phyloP scores from a whole-genome alignment of 2,113 vertebrate genomes.

The Muntiacus reevesi region DNA sequence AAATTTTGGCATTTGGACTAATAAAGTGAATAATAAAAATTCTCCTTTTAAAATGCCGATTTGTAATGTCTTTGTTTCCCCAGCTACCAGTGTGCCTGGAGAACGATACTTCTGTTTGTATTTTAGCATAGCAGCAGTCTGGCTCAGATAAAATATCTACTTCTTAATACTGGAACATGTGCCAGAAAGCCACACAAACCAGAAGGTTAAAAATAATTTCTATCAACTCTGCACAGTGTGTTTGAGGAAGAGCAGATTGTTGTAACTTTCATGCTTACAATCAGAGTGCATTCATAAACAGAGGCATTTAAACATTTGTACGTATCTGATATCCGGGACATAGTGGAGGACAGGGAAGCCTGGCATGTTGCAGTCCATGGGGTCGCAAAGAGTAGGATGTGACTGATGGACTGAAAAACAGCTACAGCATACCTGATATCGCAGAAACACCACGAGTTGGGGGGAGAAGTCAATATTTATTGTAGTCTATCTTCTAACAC shows the following conservation, averaged over 20 bases:
- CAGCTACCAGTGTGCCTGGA: constrained; percentile 36
- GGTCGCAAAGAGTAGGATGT: background rate
- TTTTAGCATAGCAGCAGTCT: constrained; percentile 52
- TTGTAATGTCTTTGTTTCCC: background rate
- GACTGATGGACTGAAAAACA: background rate
- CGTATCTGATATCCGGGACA: background rate
- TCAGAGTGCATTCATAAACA: constrained; percentile 58
- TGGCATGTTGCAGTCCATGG: background rate
- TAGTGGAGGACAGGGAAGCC: background rate
- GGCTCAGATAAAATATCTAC: constrained; percentile 57
- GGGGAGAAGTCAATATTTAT: background rate
- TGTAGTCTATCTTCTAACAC: background rate
- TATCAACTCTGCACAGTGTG: constrained; percentile 67
- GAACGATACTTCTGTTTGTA: constrained; percentile 61
- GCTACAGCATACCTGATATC: background rate
- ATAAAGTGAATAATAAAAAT: background rate
- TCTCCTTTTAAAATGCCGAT: background rate
- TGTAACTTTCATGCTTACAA: constrained; percentile 65
- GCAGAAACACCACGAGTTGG: background rate
- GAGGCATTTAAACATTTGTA: constrained; percentile 40
- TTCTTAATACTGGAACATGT: constrained; percentile 58
- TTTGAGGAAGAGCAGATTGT: constrained; percentile 77
- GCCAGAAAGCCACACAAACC: constrained; percentile 73
- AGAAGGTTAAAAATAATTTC: constrained; percentile 79
- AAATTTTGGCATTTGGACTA: background rate